Evolutionary conservation across 2,888 invertebrate species (phyloP), one percentile per base, ranked within the genome.

Genomic region (Scaptodrosophila latifasciaeformis): DNA sequence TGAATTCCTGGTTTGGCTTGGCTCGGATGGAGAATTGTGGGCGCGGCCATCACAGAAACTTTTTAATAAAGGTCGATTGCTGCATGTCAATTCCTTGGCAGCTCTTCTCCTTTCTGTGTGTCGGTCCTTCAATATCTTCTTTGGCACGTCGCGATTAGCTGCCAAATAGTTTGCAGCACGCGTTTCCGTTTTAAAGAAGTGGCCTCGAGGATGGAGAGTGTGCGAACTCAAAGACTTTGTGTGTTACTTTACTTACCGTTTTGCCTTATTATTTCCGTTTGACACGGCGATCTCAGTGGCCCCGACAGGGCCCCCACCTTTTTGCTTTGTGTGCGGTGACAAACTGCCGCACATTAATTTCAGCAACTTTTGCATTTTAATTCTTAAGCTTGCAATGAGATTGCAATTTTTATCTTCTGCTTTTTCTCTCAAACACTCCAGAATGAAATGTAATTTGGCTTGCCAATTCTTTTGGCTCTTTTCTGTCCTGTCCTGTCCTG

Each of bases 41-140:
- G 71, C 64, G 78, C 67, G 59, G 62, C 59, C 21, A 56, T 24
- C 21, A 51, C 57, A 64, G 70, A 79, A 77, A 77, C 54, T 77
- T 77, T 77, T 78, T 82, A 77, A 77, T 77, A 82, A 77, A 80
- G 75, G 82, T 78, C 75, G 76, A 74, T 82, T 67, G 80, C 82
- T 80, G 77, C 82, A 82, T 77, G 77, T 70, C 77, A 77, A 77
- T 77, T 72, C 65, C 43, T 42, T 27, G 5, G 19, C 37, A 5
- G 37, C 10, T 13, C 7, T 10, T 12, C n/a, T n/a, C n/a, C n/a
- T n/a, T n/a, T n/a, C n/a, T n/a, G n/a, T 31, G 6, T 1, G 31
- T 12, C 12, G 31, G 10, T 31, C 13, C 12, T 34, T 15, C 34
- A 34, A 7, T 29, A 29, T 29, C 10, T 48, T 35, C n/a, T 17